Conservation (phyloP, 2,888 invertebrate genomes). For the Chouioia cunea region DNA sequence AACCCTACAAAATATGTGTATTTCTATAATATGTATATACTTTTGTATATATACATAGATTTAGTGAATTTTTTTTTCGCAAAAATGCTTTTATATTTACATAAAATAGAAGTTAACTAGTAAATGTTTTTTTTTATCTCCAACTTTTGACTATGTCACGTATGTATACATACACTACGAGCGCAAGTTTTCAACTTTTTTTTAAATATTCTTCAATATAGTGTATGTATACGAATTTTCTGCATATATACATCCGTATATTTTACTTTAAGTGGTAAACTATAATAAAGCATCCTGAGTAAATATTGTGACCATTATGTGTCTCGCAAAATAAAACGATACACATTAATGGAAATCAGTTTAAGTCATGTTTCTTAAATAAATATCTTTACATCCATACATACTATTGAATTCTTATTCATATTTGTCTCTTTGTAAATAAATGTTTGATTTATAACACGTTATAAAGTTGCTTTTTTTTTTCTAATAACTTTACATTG, state of each 20-base stretch:
- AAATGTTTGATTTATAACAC: constrained; percentile 59
- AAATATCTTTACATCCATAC: constrained; percentile 38
- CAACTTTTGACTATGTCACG: too few relatives aligned
- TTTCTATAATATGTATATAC: constrained; percentile 60
- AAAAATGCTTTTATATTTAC: constrained; percentile 51
- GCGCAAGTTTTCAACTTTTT: constrained; percentile 33
- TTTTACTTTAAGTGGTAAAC: constrained; percentile 56
- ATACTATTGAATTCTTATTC: constrained; percentile 35
- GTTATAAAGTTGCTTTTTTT: constrained; percentile 34
- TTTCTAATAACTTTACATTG: constrained; percentile 28
- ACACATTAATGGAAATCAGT: constrained; percentile 57
- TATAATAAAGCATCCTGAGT: constrained; percentile 69
- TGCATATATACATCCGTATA: constrained; percentile 39
- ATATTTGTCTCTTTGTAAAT: constrained; percentile 50
- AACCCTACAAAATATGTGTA: constrained; percentile 69
- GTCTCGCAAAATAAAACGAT: constrained; percentile 62
- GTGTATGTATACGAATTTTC: constrained; percentile 48
- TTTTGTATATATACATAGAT: constrained; percentile 52
- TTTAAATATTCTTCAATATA: constrained; percentile 52
- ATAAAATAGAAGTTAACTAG: constrained; percentile 53
- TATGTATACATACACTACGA: background rate
- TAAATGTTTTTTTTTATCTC: constrained; percentile 47
- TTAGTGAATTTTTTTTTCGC: constrained; percentile 52
- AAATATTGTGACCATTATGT: constrained; percentile 68
- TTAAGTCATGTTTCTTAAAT: constrained; percentile 51